Conservation (phyloP, 2,888 invertebrate species). For the Netelia melanura region DNA sequence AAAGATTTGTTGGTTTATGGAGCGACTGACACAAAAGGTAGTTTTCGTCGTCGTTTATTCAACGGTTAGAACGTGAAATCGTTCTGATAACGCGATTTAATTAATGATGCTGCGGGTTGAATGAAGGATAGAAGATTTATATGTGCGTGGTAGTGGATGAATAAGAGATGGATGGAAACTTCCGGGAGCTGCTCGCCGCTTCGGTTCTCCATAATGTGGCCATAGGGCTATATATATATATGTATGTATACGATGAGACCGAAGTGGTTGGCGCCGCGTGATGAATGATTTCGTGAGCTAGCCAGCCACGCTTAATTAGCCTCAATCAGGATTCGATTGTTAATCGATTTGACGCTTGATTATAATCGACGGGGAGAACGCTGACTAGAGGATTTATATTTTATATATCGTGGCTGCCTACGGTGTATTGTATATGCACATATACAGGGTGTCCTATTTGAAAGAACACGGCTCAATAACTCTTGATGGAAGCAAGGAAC, state of each 20-base stretch:
- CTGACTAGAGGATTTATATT: constrained; percentile 54
- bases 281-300: constrained; percentile 79
- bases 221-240: constrained; percentile 20
- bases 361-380: constrained; percentile 69
- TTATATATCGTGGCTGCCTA: constrained; percentile 56
- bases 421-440: not conserved
- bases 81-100: constrained; percentile 56
- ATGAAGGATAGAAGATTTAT: constrained; percentile 5
- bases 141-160: not conserved
- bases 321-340: constrained; percentile 82
- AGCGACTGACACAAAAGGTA: not conserved
- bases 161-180: constrained; percentile 32
- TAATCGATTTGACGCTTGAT: constrained; percentile 74
- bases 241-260: constrained; percentile 18
- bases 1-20: constrained; percentile 35
- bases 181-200: constrained; percentile 53
- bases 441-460: no score
- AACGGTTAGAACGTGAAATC: constrained; percentile 20
- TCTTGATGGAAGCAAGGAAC: no score
- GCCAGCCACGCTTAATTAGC: constrained; percentile 80
- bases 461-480: no score
- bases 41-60: constrained; percentile 10
- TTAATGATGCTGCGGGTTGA: constrained; percentile 52
- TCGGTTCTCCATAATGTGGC: constrained; percentile 38
- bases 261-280: constrained; percentile 69